Base-by-base conservation (phyloP, 2,888 invertebrate genomes). In the Lysandra bellargus region DNA sequence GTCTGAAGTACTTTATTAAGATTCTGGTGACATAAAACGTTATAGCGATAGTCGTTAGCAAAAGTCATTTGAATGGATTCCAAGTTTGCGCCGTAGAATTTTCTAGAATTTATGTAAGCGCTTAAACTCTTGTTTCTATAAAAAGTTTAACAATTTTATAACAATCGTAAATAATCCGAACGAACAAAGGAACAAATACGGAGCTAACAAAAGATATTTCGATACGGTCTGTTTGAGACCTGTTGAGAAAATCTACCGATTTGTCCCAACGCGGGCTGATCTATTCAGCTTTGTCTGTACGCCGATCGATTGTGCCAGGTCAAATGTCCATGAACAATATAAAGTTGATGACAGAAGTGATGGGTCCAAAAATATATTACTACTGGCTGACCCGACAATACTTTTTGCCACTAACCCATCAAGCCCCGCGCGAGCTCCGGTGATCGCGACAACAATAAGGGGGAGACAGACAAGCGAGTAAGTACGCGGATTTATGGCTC, bases 1-100 rank as follows among this genome's bases (percentile, higher is more conserved):
- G 53, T 53, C 23, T 75, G 5, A 49, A 53, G 5, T 14, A 53
- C 17, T 75, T 49, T 75, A 49, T 75, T 75, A 57, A 76, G 53
- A 76, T 76, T 76, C 76, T 76, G 76, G 57, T 76, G 76, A 76
- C 76, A 76, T 57, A 76, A 76, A 76, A 76, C 33, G 57, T 57
- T 53, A 76, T 53, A 76, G 57, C 53, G 33, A 76, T 57, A 57
- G 76, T 76, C 53, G 76, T 76, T 76, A 76, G 76, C 76, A 76
- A 30, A 57, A 57, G 53, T 57, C 57, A 76, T 33, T 76, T 53
- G 76, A 76, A 76, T 33, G 76, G 76, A 76, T 76, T 76, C 53
- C 57, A 76, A 57, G 33, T 76, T 76, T 76, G 53, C 33, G 57
- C 53, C 14, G 53, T 33, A 17, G 30, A 57, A 53, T 33, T 76